Evolutionary conservation across 2,888 invertebrate species (phyloP).

Genomic region (Thera britannica): DNA sequence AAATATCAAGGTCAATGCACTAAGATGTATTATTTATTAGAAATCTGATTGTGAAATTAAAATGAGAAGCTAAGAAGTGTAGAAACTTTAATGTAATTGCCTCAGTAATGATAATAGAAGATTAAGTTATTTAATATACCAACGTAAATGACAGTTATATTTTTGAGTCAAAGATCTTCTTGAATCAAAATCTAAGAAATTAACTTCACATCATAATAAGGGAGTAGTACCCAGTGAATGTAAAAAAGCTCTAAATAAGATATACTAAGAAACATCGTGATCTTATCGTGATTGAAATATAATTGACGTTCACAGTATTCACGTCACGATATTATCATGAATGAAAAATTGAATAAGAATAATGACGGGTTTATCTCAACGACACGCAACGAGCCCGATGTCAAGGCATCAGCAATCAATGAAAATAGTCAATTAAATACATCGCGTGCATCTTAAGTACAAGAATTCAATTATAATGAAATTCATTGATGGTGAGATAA

Average conservation of each 20-base stretch:
- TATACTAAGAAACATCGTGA: not conserved
- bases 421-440: slow-evolving; percentile 66
- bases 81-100: slow-evolving; percentile 50
- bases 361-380: slow-evolving; percentile 36
- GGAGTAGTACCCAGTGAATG: not conserved
- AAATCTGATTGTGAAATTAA: slow-evolving; percentile 49
- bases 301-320: slow-evolving; percentile 20
- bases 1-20: slow-evolving; percentile 57
- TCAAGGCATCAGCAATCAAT: slow-evolving; percentile 62
- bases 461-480: slow-evolving; percentile 44
- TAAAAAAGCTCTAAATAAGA: slow-evolving; percentile 6
- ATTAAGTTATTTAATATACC: slow-evolving; percentile 40
- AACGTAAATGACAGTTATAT: slow-evolving; percentile 51
- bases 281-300: slow-evolving; percentile 21
- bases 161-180: slow-evolving; percentile 20
- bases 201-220: slow-evolving; percentile 38
- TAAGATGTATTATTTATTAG: slow-evolving; percentile 45
- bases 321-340: slow-evolving; percentile 15
- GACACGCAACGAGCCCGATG: slow-evolving; percentile 56
- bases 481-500: slow-evolving; percentile 48
- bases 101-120: slow-evolving; percentile 52
- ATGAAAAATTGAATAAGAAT: slow-evolving; percentile 36
- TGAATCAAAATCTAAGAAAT: slow-evolving; percentile 38
- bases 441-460: slow-evolving; percentile 34
- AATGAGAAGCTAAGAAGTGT: slow-evolving; percentile 37